A percentile compares a stretch with the other conserved stretches of the same genome.
Evolutionary conservation across 2,113 vertebrate species (phyloP).

Genomic region (Myrmophylax atrothorax): DNA sequence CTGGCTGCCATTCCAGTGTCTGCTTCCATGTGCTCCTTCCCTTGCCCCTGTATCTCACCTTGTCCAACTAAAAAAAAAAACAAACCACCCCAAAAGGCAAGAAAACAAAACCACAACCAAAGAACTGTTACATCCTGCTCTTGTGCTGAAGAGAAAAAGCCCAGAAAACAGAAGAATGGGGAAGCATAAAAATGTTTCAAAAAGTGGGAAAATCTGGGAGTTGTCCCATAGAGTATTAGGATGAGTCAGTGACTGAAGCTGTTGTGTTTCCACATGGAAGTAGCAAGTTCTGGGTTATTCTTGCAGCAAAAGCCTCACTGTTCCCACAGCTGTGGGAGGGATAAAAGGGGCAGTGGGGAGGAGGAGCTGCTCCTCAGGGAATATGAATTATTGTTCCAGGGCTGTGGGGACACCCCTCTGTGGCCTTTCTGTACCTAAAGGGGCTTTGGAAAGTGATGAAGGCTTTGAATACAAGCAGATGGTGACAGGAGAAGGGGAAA

Average conservation of each 20-base stretch:
- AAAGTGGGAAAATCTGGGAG: not conserved
- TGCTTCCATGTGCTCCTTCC: not conserved
- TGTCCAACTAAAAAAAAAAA: not conserved
- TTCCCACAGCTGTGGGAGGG: not conserved
- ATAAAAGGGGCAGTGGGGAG: not conserved
- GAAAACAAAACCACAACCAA: not conserved
- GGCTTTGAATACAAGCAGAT: not conserved
- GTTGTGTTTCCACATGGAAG: not conserved
- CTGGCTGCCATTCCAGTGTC: not conserved
- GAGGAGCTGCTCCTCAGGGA: not conserved
- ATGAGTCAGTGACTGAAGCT: not conserved
- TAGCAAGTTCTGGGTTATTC: not conserved
- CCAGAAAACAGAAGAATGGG: not conserved
- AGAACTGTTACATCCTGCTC: not conserved
- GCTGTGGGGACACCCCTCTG: not conserved
- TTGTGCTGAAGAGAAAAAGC: not conserved
- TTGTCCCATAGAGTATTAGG: not conserved
- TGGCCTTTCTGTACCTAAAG: not conserved
- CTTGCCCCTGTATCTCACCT: not conserved
- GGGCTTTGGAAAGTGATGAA: not conserved
- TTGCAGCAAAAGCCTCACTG: not conserved
- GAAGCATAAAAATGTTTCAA: not conserved
- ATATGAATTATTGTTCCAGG: not conserved
- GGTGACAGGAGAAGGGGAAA: not conserved
- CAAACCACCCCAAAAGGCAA: not conserved